Conservation (phyloP, 2,888 invertebrate genomes). For the Drosophila koepferae region DNA sequence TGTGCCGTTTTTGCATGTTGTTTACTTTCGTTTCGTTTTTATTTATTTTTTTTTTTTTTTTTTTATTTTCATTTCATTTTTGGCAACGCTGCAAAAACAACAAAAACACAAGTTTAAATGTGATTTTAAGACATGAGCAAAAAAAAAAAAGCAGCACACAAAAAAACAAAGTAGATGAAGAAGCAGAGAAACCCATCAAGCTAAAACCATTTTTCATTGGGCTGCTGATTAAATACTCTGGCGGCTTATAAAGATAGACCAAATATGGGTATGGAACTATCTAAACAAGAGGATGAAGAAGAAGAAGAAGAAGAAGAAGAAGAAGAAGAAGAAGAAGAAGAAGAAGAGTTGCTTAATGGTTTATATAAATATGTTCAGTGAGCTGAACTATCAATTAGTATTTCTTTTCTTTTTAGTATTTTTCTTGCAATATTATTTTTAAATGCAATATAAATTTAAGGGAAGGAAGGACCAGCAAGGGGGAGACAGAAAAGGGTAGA, state of each 20-base stretch:
- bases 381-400: not conserved
- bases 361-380: not conserved
- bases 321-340: no score
- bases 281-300: not conserved
- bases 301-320: not conserved
- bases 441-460: no score
- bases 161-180: not conserved
- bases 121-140: conserved; percentile 32
- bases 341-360: not conserved
- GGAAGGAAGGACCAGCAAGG: no score
- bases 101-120: conserved; percentile 46
- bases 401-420: no score
- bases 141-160: conserved; percentile 10
- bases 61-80: conserved; percentile 45
- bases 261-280: not conserved
- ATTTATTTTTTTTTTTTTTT: not conserved
- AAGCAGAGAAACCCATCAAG: not conserved
- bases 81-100: conserved; percentile 50
- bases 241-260: not conserved
- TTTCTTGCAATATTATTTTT: no score
- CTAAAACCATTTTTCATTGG: conserved; percentile 10
- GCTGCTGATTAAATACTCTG: conserved; percentile 4
- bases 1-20: conserved; percentile 58
- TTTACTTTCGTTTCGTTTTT: conserved; percentile 55
- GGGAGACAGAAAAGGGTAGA: no score